Evolutionary conservation across 2,797 vertebrate species (phyloP).

Genomic region (Cyprinodon diabolis): DNA sequence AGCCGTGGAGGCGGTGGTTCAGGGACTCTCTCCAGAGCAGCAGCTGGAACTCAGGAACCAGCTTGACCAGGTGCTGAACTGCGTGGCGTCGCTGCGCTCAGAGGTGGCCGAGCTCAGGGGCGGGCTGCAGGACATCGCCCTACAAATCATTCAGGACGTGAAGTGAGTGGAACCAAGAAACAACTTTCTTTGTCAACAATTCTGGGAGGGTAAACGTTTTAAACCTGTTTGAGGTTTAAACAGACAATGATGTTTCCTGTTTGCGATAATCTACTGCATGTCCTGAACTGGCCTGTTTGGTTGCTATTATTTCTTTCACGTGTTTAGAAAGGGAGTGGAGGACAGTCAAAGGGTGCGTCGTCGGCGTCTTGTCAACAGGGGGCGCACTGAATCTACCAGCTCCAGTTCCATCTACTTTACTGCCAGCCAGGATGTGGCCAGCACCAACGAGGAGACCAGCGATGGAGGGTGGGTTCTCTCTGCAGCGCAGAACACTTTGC

Average conservation of each 20-base stretch:
- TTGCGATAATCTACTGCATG: not conserved
- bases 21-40: slow-evolving; percentile 70
- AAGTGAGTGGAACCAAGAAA: slow-evolving; percentile 80
- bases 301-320: not conserved
- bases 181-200: not conserved
- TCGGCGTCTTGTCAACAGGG: slow-evolving; percentile 80
- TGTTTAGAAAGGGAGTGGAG: slow-evolving; percentile 86
- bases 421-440: slow-evolving; percentile 81
- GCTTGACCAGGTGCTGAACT: slow-evolving; percentile 88
- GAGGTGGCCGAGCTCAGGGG: slow-evolving; percentile 89
- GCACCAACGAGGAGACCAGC: slow-evolving; percentile 83
- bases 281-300: not conserved
- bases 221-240: too few relatives aligned
- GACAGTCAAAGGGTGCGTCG: slow-evolving; percentile 85
- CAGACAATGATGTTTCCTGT: not conserved
- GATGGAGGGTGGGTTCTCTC: slow-evolving; percentile 86
- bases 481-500: not conserved
- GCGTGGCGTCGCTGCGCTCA: slow-evolving; percentile 80
- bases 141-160: slow-evolving; percentile 88
- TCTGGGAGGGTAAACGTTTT: too few relatives aligned
- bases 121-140: slow-evolving; percentile 84
- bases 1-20: slow-evolving; percentile 64
- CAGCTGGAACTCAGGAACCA: slow-evolving; percentile 86
- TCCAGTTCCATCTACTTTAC: slow-evolving; percentile 97
- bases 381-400: slow-evolving; percentile 87